phyloP scores from a whole-genome alignment of 2,113 vertebrate genomes.

The Opisthocomus hoazin region DNA sequence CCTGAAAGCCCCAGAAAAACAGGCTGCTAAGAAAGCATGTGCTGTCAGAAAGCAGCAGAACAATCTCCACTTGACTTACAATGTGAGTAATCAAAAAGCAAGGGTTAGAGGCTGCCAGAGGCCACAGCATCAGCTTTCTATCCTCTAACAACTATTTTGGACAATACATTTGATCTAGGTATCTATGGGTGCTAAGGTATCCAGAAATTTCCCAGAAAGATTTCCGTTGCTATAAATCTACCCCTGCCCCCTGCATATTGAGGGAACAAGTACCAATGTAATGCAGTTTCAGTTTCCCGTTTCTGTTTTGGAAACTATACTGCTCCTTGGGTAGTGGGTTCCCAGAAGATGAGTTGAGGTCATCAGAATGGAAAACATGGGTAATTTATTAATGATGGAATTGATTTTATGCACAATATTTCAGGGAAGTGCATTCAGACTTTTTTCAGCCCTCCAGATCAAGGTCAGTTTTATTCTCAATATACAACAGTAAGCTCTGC shows the following conservation, averaged over 20 bases:
- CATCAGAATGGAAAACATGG: neutral
- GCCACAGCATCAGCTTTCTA: neutral
- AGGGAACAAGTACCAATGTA: neutral
- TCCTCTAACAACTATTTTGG: neutral
- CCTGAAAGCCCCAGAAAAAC: neutral
- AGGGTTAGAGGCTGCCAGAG: neutral
- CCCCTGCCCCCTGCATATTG: accelerated
- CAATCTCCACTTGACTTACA: neutral
- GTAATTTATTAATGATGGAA: neutral
- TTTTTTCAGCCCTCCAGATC: neutral
- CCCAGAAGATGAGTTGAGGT: neutral
- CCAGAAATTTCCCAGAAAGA: neutral
- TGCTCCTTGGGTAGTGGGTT: neutral
- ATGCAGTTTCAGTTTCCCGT: neutral
- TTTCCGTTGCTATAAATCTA: neutral
- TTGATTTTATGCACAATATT: neutral
- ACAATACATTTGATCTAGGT: neutral
- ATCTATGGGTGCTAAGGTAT: neutral
- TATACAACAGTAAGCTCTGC: neutral
- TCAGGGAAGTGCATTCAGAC: neutral
- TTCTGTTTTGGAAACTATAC: neutral
- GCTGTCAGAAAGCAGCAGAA: neutral
- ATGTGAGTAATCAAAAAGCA: neutral
- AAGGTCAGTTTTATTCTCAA: neutral
- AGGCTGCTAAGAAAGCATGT: neutral